Percentiles rank a stretch among this genome's conserved stretches.
These are phyloP conservation scores for Gastrophryne carolinensis DNA, from an alignment of 2,797 vertebrate species.

Conservation along the genomic window DNA sequence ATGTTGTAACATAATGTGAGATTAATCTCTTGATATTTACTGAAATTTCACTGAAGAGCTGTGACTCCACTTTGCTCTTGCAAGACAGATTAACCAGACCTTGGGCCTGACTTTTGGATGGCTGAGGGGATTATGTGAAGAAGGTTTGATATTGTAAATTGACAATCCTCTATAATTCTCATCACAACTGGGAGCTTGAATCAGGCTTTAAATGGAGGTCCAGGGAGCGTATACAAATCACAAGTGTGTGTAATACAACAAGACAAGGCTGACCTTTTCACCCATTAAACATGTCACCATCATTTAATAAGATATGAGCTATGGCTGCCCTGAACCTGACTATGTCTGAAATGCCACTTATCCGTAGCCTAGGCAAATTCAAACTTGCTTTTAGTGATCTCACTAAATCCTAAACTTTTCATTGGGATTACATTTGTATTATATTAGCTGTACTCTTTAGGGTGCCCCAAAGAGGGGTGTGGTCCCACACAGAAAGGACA, in stretches of 20 bases:
- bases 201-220: neutral
- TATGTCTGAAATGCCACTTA: too few relatives aligned
- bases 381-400: too few relatives aligned
- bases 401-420: too few relatives aligned
- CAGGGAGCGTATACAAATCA: neutral
- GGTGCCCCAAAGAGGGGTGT: too few relatives aligned
- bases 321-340: neutral
- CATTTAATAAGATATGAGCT: neutral
- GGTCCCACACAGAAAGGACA: too few relatives aligned
- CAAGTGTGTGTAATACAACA: neutral
- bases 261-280: neutral
- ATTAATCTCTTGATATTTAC: constrained; percentile 39
- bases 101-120: constrained; percentile 36
- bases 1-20: neutral
- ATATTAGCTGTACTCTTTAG: too few relatives aligned
- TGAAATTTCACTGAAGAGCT: constrained; percentile 22
- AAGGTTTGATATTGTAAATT: constrained; percentile 25
- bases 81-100: constrained; percentile 13
- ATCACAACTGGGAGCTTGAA: neutral
- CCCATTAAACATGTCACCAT: neutral
- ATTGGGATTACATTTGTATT: too few relatives aligned
- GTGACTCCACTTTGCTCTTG: constrained; percentile 16
- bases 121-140: constrained; percentile 31
- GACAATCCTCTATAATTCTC: constrained; percentile 28
- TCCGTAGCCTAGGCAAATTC: too few relatives aligned